Conservation (phyloP, 2,797 vertebrate genomes). For the Muraenolepis orangiensis region DNA sequence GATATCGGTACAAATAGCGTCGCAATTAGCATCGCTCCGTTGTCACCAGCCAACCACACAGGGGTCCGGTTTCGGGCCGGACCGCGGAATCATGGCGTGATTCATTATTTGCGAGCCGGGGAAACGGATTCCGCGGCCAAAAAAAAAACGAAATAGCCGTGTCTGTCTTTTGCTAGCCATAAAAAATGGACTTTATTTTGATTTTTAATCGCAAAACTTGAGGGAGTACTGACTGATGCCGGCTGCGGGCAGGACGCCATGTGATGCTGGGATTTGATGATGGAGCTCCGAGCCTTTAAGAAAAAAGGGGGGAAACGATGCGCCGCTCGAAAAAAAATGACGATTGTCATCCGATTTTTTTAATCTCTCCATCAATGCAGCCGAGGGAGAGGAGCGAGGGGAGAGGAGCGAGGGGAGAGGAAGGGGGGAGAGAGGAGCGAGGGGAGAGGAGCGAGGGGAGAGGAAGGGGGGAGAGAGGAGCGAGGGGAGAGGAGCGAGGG, state of each 20-base stretch:
- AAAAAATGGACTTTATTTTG: too few relatives aligned
- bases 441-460: too few relatives aligned
- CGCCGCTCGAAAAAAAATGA: not conserved
- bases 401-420: too few relatives aligned
- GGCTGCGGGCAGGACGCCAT: not conserved
- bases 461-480: too few relatives aligned
- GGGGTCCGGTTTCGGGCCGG: not conserved
- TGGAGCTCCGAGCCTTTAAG: not conserved
- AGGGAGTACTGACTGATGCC: not conserved
- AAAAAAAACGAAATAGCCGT: too few relatives aligned
- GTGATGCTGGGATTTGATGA: not conserved
- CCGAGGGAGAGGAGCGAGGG: too few relatives aligned
- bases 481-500: too few relatives aligned
- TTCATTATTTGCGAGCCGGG: not conserved
- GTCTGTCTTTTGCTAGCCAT: too few relatives aligned
- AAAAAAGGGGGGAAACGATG: too few relatives aligned
- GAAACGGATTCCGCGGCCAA: not conserved
- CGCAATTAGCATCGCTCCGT: not conserved
- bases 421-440: too few relatives aligned
- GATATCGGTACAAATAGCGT: not conserved
- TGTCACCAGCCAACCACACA: not conserved
- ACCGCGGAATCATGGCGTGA: not conserved
- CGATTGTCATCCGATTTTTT: not conserved
- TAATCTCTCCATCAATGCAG: slow-evolving; percentile 1
- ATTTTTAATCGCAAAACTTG: too few relatives aligned